Conservation (phyloP, 2,888 invertebrate species). For the Agonopterix heracliana region DNA sequence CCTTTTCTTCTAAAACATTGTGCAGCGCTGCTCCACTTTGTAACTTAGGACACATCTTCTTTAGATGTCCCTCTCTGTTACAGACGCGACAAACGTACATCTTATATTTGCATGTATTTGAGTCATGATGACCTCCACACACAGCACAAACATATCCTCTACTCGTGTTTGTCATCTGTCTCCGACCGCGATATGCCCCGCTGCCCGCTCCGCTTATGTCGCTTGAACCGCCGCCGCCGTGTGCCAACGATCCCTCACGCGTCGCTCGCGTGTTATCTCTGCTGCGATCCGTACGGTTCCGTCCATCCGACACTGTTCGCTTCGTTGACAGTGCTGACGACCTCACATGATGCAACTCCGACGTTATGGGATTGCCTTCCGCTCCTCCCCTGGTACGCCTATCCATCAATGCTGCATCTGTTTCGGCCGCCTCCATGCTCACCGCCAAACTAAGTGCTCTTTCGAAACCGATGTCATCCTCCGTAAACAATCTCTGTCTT, state of each 20-base stretch:
- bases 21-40: background rate
- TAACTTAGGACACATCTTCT: background rate
- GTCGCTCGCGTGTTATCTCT: no score
- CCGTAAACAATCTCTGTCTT: constrained; percentile 3
- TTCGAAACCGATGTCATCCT: no score
- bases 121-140: no score
- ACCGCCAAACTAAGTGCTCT: no score
- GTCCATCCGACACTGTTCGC: no score
- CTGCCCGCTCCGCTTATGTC: background rate
- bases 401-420: constrained; percentile 4
- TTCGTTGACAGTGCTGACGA: no score
- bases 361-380: background rate
- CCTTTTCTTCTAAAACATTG: background rate
- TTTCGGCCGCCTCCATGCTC: no score
- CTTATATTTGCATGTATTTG: no score
- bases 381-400: background rate
- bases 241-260: background rate
- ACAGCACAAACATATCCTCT: constrained; percentile 8
- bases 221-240: no score
- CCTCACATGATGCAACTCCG: background rate
- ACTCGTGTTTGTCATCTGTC: constrained; percentile 2
- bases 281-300: background rate
- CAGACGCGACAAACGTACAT: no score
- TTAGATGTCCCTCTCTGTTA: no score
- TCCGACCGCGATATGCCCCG: constrained; percentile 2